phyloP scores from a whole-genome alignment of 2,888 invertebrate species.

The Lasius platythorax region DNA sequence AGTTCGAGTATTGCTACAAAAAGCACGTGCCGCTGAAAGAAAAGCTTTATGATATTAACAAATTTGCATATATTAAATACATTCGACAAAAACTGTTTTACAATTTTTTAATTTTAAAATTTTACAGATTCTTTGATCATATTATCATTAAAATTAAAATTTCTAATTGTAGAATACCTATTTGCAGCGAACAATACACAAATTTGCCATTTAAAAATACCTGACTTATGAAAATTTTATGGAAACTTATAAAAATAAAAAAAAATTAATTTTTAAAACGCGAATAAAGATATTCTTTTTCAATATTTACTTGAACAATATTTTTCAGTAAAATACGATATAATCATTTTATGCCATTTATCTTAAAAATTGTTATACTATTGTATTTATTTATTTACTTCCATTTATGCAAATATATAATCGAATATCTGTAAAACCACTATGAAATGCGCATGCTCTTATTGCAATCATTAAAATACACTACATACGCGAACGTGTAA shows the following conservation, averaged over 20 bases:
- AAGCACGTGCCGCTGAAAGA: neutral
- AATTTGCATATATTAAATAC: neutral
- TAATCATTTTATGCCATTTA: neutral
- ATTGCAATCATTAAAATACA: neutral
- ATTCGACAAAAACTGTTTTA: neutral
- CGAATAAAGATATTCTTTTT: neutral
- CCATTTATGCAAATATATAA: neutral
- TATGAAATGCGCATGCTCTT: neutral
- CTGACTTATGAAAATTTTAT: neutral
- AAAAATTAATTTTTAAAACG: neutral
- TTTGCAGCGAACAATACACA: neutral
- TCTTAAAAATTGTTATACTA: neutral
- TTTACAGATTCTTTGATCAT: neutral
- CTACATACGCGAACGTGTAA: neutral
- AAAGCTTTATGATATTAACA: neutral
- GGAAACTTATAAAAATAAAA: neutral
- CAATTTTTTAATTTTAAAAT: conserved; percentile 7
- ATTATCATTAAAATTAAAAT: neutral
- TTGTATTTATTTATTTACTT: neutral
- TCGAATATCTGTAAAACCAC: neutral
- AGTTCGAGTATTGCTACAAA: neutral
- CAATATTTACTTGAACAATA: neutral
- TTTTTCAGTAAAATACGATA: neutral
- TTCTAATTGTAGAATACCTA: neutral
- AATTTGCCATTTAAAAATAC: neutral